Conservation (phyloP, 2,888 invertebrate species). For the Melanchra persicariae region DNA sequence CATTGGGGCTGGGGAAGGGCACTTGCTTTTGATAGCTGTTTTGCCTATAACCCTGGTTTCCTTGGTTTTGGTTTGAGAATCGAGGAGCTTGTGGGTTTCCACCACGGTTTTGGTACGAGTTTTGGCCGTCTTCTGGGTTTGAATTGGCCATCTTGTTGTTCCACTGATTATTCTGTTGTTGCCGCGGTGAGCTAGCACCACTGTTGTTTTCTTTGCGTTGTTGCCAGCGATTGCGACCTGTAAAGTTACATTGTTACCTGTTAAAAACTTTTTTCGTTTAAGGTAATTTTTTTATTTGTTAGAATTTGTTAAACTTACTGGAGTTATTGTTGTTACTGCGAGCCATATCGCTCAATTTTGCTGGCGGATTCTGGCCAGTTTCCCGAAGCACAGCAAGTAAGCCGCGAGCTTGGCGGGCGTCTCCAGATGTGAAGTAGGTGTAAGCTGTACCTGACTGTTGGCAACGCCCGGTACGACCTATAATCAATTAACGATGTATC, state of each 20-base stretch:
- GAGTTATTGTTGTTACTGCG: constrained; percentile 89
- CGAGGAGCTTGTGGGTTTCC: constrained; percentile 87
- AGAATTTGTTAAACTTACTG: constrained; percentile 70
- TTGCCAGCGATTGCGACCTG: constrained; percentile 92
- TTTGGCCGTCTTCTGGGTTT: constrained; percentile 78
- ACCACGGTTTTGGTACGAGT: constrained; percentile 82
- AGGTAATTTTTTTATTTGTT: neutral
- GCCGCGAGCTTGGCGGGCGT: constrained; percentile 97
- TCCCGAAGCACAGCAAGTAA: constrained; percentile 97
- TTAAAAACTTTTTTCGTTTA: neutral
- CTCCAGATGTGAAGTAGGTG: constrained; percentile 98
- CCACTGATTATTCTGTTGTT: constrained; percentile 90
- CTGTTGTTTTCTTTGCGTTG: constrained; percentile 91
- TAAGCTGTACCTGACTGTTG: constrained; percentile 98
- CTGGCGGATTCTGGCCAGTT: constrained; percentile 96
- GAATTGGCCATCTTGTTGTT: constrained; percentile 87
- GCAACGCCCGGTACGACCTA: constrained; percentile 96
- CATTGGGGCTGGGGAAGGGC: constrained; percentile 90
- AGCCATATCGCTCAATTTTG: constrained; percentile 95
- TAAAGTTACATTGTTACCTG: neutral
- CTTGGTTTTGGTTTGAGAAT: constrained; percentile 87
- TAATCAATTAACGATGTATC: constrained; percentile 2
- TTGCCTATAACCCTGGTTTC: constrained; percentile 85
- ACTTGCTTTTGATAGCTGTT: constrained; percentile 89
- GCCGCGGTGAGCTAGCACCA: constrained; percentile 87